phyloP scores from a whole-genome alignment of 1,140 invertebrate genomes.

The Drosophila sucinea region DNA sequence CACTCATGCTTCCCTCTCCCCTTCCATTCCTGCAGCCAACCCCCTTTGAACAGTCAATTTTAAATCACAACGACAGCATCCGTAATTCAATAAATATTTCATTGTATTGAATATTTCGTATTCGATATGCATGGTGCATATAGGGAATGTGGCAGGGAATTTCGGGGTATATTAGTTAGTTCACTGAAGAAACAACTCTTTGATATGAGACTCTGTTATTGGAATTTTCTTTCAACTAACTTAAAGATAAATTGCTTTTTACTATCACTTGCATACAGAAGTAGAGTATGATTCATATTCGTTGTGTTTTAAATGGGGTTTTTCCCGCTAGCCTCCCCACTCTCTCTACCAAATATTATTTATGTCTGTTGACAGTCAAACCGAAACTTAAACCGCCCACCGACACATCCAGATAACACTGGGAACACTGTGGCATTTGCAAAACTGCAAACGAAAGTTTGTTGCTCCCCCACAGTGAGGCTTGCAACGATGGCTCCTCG shows the following conservation, averaged over 20 bases:
- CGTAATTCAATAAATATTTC: slow-evolving; percentile 76
- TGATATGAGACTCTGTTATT: background rate
- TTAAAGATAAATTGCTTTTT: background rate
- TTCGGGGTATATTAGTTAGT: slow-evolving; percentile 9
- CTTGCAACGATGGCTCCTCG: slow-evolving; percentile 10
- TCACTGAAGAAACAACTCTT: background rate
- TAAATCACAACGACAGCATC: slow-evolving; percentile 67
- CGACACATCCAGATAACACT: slow-evolving; percentile 30
- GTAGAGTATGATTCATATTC: background rate
- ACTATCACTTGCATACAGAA: background rate
- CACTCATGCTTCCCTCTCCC: background rate
- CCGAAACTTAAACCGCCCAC: slow-evolving; percentile 74
- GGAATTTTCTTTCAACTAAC: background rate
- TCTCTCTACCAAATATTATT: slow-evolving; percentile 71
- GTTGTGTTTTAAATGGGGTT: background rate
- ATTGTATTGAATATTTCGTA: slow-evolving; percentile 61
- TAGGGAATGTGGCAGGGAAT: slow-evolving; percentile 5
- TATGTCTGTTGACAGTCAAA: slow-evolving; percentile 75
- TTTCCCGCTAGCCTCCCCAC: slow-evolving; percentile 42
- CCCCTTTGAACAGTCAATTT: slow-evolving; percentile 30
- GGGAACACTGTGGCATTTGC: slow-evolving; percentile 41
- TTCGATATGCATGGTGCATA: slow-evolving; percentile 37
- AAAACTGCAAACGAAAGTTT: slow-evolving; percentile 21
- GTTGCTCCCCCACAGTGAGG: slow-evolving; percentile 11
- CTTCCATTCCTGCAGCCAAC: background rate